These are phyloP conservation scores for Columba guinea DNA, from an alignment of 2,797 vertebrate species.

Conservation along the genomic window DNA sequence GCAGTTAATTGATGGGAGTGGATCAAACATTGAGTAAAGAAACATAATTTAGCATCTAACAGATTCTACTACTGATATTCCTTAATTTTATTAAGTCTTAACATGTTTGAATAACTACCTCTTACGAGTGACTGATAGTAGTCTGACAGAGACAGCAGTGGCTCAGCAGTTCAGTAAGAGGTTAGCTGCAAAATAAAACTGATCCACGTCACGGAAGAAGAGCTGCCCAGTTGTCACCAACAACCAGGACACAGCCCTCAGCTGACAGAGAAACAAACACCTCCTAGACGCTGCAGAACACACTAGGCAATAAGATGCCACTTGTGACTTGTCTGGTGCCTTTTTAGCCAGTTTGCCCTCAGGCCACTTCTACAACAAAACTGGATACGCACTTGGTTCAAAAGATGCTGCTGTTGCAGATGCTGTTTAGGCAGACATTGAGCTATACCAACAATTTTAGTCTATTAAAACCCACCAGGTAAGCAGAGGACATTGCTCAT, in stretches of 20 bases:
- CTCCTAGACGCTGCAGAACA: background rate
- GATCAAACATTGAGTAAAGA: background rate
- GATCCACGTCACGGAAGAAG: background rate
- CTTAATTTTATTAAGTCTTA: background rate
- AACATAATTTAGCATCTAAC: background rate
- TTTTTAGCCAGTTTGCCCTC: background rate
- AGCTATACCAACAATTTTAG: background rate
- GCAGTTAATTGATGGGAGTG: background rate
- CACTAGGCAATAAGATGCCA: background rate
- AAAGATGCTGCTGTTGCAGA: background rate
- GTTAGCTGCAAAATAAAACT: background rate
- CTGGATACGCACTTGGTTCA: too few relatives aligned
- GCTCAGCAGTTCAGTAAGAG: background rate
- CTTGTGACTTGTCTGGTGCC: background rate
- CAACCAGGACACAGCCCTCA: background rate
- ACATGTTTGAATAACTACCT: background rate
- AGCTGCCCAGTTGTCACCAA: background rate
- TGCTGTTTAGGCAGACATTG: background rate
- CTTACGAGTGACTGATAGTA: accelerated
- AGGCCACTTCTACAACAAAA: background rate
- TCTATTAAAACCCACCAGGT: background rate
- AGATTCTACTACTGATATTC: background rate
- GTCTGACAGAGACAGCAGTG: background rate
- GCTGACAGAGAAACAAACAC: background rate
- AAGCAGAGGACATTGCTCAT: background rate